Base-by-base conservation (phyloP, 2,888 invertebrate genomes). In the Euzophera pinguis region DNA sequence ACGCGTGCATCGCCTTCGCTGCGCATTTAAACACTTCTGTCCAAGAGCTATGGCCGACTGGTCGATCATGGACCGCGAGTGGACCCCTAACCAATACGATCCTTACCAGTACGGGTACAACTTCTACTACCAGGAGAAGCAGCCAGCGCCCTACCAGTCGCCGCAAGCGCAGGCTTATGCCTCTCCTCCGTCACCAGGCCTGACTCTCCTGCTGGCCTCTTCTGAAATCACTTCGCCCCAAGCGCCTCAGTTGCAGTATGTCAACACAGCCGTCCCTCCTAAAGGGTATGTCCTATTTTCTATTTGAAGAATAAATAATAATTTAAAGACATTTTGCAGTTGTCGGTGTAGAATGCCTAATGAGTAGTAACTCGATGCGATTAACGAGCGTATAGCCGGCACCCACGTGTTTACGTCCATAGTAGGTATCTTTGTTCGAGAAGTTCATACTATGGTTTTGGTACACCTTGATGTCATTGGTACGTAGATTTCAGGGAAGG, bases 21-120 rank as follows among this genome's bases (percentile, higher is more conserved):
- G 71, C 77, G 73, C 69, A 80, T 65, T 76, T 70, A 38, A 62
- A 50, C 48, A 60, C 61, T 63, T 52, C 55, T 53, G 56, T 47
- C 54, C 47, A 54, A 51, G 55, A 59, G 69, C 63, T 55, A 82
- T 81, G 82, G 73, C 72, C 53, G 78, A 81, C 52, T 77, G 81
- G 79, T 71, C 78, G 42, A 54, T 73, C 50, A 63, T 68, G 52
- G 66, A 75, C 39, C 66, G 62, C 55, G 72, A 76, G 52, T 71
- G 71, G 71, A 66, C 65, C 6, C 60, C 65, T 37, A 65, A 69
- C 56, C 63, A 61, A 41, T 69, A 64, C 55, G 64, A 69, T 53
- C 62, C 65, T 13, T 75, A 64, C 55, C 67, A 69, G 17, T 74
- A 63, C 64, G 60, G 65, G 5, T 71, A 64, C 56, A 64, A 67